Base-by-base conservation (phyloP, 2,113 vertebrate species). In the Cisticola juncidis region DNA sequence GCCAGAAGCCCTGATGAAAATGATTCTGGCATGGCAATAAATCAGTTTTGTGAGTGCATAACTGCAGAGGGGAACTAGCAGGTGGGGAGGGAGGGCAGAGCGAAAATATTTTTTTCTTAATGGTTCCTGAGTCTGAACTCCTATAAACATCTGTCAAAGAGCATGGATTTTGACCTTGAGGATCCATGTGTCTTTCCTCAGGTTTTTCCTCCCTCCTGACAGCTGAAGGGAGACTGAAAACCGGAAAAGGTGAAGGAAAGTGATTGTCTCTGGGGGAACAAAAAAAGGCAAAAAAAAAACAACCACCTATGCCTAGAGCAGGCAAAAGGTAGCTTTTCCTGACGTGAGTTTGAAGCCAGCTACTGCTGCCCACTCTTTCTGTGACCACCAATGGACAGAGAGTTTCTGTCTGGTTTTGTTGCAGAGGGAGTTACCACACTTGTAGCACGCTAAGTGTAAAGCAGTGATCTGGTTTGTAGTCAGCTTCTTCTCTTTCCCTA, bases 241-340 rank as follows among this genome's bases (percentile, higher is more conserved):
- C 9, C 45, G 40, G 36, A 79, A 60, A 19, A 88, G 10, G 11
- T 38, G 14, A 58, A 58, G 15, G 8, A 70, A 82, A 65, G 6
- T 23, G 9, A 12, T 13, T n/a, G 9, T 47, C 20, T 56, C 50
- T 60, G 38, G 26, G 26, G 18, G 36, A 19, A 21, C 15, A 35
- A 62, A 60, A 38, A 35, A 20, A 29, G 7, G 3, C 3, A 54
- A 51, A 26, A 31, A 31, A 42, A 25, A 56, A 40, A 6, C 14
- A 56, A 0, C n/a, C n/a, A n/a, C 38, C 5, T 29, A 7, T 60
- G 26, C 8, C 44, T 54, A 38, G 4, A 33, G 31, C 4, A 62
- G 21, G 23, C 3, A 72, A 91, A 91, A 54, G 7, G 13, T 11
- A n/a, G 29, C 6, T 57, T 81, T 53, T 68, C 10, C 48, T 68